Evolutionary conservation across 37 sponge, comb jelly and placozoan species (phyloP), one percentile per base, ranked within the genome.

Genomic region (Chondrosia reniformis): DNA sequence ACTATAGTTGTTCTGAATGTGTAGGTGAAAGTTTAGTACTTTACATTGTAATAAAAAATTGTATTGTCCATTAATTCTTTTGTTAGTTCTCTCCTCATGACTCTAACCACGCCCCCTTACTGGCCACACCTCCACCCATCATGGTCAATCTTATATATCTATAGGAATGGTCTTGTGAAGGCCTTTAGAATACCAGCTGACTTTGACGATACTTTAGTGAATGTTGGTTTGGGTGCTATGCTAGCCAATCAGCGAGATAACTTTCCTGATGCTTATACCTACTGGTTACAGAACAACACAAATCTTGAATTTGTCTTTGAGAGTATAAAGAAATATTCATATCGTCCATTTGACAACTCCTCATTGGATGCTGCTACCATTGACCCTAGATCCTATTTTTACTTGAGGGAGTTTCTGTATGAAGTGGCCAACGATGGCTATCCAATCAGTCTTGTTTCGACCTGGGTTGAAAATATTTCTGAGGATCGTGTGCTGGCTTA

Each of bases 161-260:
- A 40, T 44, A 69, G 72, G 72, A 17, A 39, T 40, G 25, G 22
- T 4, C 2, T 39, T 40, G 22, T 69, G 13, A 21, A 21, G 24
- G 87, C 81, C 13, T 80, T 76, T 38, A 6, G 43, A n/a, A 86
- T 86, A 5, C 87, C 81, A 43, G 77, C 87, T 31, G 81, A 86
- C 41, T 81, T 81, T 76, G 81, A 81, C 44, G 87, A 86, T 39
- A 86, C 87, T 30, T 81, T 81, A 57, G 82, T 80, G 0, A 86
- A 86, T 56, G 32, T 86, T 46, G 86, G 86, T 2, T 39, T 86
- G 33, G 87, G 87, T 5, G 33, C 81, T 40, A 19, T 86, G 46
- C 78, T 86, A 25, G 25, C 25, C 25, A 9, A 76, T 40, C 59
- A 54, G 43, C 33, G 59, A 25, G 54, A 66, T 34, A 8, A 49